Evolutionary conservation across 2,113 vertebrate species (phyloP).

Genomic region (Aegithalos caudatus): DNA sequence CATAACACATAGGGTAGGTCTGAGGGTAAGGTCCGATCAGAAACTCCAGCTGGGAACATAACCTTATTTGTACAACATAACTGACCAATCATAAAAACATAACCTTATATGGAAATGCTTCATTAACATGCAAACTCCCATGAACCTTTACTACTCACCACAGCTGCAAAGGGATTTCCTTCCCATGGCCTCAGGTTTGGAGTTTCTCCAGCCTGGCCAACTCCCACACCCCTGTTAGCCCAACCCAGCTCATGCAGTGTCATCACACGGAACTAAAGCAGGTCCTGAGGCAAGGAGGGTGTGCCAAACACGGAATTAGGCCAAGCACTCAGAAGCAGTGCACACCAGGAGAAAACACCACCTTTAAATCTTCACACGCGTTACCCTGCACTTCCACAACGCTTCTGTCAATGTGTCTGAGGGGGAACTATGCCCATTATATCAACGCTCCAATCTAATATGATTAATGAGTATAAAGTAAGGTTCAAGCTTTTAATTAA

Average conservation of each 20-base stretch:
- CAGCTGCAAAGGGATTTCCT: not conserved
- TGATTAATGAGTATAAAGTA: conserved; percentile 48
- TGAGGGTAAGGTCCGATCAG: not conserved
- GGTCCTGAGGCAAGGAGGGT: not conserved
- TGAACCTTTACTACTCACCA: not conserved
- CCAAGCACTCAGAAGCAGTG: not conserved
- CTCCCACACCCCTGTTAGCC: not conserved
- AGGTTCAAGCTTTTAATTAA: conserved; percentile 52
- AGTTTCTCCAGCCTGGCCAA: not conserved
- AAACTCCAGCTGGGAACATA: not conserved
- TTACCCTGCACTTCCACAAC: not conserved
- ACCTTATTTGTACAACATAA: not conserved
- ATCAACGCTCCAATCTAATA: not conserved
- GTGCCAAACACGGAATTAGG: not conserved
- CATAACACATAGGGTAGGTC: not conserved
- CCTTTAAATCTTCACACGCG: not conserved
- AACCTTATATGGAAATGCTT: not conserved
- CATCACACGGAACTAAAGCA: not conserved
- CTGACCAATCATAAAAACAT: not conserved
- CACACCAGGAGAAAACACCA: not conserved
- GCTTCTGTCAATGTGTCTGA: not conserved
- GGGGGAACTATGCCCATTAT: not conserved
- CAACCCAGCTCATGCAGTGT: not conserved
- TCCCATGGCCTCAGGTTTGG: not conserved
- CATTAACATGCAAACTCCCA: not conserved